Conservation (phyloP, 2,113 vertebrate genomes). For the Gymnarchus niloticus region DNA sequence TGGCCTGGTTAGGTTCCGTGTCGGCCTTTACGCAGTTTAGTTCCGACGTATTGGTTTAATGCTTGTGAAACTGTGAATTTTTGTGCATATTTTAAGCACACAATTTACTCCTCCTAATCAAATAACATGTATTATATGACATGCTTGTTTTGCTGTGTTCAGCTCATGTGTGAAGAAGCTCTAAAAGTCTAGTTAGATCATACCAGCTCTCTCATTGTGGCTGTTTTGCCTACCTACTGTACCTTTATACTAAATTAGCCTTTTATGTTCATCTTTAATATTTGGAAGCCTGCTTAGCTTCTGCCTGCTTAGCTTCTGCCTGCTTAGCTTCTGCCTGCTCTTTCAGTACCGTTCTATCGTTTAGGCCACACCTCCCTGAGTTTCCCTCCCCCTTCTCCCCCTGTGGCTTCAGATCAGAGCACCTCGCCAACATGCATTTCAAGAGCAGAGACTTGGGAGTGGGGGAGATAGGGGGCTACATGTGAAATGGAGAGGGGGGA, state of each 20-base stretch:
- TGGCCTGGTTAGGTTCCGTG: neutral
- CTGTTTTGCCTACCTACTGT: too few species aligned
- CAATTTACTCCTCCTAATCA: neutral
- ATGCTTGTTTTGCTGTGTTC: neutral
- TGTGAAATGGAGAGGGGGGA: neutral
- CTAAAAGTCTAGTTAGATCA: neutral
- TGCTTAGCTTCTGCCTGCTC: neutral
- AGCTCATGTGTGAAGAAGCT: neutral
- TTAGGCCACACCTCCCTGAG: neutral
- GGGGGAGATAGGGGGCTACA: neutral
- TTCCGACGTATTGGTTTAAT: neutral
- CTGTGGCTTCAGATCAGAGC: neutral
- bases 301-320: too few species aligned
- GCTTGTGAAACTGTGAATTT: neutral
- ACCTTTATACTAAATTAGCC: neutral
- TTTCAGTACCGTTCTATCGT: neutral
- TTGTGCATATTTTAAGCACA: neutral
- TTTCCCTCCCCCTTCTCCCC: neutral
- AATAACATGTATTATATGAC: neutral
- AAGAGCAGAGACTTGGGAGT: neutral
- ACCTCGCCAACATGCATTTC: constrained; percentile 9
- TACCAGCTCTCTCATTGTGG: neutral
- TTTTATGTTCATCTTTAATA: neutral
- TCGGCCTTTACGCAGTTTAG: neutral
- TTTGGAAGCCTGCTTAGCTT: neutral